These are phyloP conservation scores for Sclerodermus sp. DNA, from an alignment of 2,888 invertebrate species.

Conservation along the genomic window DNA sequence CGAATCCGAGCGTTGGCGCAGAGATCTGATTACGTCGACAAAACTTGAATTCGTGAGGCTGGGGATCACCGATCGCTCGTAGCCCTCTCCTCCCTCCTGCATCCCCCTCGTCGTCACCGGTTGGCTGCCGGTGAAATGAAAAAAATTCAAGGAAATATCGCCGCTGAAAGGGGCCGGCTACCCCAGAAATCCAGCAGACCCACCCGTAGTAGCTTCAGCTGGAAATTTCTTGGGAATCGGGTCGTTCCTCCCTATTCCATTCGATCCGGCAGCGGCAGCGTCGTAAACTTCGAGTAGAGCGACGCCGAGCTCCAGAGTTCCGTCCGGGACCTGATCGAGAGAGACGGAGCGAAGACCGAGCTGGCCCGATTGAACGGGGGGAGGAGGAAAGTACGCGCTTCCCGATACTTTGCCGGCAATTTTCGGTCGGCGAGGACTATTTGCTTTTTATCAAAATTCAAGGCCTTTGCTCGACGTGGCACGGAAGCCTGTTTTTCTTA, in stretches of 20 bases:
- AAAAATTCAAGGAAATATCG: conserved; percentile 6
- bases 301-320: too few species aligned
- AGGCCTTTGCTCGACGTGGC: too few species aligned
- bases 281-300: background rate
- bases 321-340: too few species aligned
- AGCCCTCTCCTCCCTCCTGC: background rate
- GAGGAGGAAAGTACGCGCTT: too few species aligned
- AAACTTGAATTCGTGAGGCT: background rate
- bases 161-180: background rate
- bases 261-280: background rate
- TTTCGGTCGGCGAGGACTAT: too few species aligned
- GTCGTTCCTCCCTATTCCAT: background rate
- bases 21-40: conserved; percentile 1
- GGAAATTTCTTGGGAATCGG: background rate
- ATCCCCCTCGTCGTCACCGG: background rate
- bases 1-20: background rate
- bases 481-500: too few species aligned
- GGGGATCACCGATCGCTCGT: background rate
- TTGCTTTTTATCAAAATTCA: too few species aligned
- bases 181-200: background rate
- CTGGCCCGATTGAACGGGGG: too few species aligned
- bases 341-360: too few species aligned
- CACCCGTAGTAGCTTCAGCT: background rate
- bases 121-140: conserved; percentile 6
- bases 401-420: too few species aligned